Conservation (phyloP, 2,797 vertebrate genomes). For the Bufotes viridis region DNA sequence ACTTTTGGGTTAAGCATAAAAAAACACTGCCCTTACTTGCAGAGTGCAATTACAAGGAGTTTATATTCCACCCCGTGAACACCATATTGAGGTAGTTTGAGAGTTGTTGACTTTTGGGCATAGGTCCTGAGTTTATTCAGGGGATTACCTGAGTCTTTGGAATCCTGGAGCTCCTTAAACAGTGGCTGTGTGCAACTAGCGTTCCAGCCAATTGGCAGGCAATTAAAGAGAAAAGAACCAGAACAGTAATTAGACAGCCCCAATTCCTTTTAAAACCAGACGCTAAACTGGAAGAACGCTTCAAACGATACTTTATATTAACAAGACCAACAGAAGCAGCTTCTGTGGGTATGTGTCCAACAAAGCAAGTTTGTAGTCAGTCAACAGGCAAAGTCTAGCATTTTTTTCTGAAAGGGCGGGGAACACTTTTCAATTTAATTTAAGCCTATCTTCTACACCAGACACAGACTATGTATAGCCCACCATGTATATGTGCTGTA, state of each 20-base stretch:
- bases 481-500: not conserved
- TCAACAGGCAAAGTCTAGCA: not conserved
- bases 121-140: conserved; percentile 45
- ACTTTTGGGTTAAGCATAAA: conserved; percentile 3
- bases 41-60: conserved; percentile 51
- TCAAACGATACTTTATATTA: conserved; percentile 55
- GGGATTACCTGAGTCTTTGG: conserved; percentile 62
- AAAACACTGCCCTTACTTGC: not conserved
- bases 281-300: conserved; percentile 21
- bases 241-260: conserved; percentile 60
- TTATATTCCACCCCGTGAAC: conserved; percentile 56
- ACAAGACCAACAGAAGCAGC: conserved; percentile 30
- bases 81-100: conserved; percentile 59
- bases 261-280: conserved; percentile 61
- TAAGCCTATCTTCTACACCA: not conserved
- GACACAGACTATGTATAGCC: not conserved
- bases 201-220: conserved; percentile 51
- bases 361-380: not conserved
- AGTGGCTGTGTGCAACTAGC: conserved; percentile 55
- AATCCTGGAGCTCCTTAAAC: conserved; percentile 57
- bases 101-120: conserved; percentile 45
- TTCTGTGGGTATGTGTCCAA: conserved; percentile 34
- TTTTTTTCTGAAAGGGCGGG: not conserved
- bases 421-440: not conserved
- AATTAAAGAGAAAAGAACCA: conserved; percentile 68